Evolutionary conservation across 2,888 invertebrate genomes (phyloP).

Genomic region (Cheilosia grossa): DNA sequence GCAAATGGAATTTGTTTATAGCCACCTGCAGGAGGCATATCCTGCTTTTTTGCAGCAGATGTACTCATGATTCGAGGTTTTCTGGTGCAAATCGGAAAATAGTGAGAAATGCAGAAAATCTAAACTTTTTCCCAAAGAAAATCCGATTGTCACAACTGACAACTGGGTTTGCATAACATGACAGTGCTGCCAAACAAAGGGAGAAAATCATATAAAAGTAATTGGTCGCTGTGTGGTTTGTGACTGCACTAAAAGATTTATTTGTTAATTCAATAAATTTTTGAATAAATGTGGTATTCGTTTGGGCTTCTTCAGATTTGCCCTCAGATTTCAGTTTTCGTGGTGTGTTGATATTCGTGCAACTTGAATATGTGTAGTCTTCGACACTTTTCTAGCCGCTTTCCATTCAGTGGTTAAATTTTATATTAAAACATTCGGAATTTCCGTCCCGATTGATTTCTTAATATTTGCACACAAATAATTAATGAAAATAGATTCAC

Average conservation of each 20-base stretch:
- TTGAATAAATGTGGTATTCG: too few relatives aligned
- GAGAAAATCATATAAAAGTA: neutral
- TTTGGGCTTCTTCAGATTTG: too few relatives aligned
- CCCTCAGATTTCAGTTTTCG: too few relatives aligned
- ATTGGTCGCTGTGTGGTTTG: neutral
- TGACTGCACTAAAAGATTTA: neutral
- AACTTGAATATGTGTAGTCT: too few relatives aligned
- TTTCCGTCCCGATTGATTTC: too few relatives aligned
- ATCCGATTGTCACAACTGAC: slow-evolving; percentile 46
- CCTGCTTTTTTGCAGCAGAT: slow-evolving; percentile 86
- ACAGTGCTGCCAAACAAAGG: slow-evolving; percentile 25
- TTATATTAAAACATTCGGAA: too few relatives aligned
- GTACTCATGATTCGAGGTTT: slow-evolving; percentile 69
- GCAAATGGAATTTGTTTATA: slow-evolving; percentile 90
- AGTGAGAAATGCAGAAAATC: neutral
- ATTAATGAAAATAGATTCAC: too few relatives aligned
- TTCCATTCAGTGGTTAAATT: too few relatives aligned
- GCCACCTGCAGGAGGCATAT: slow-evolving; percentile 97
- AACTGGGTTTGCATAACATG: slow-evolving; percentile 53
- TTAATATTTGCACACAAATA: too few relatives aligned
- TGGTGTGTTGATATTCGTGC: too few relatives aligned
- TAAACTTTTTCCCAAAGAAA: slow-evolving; percentile 26
- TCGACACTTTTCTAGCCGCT: too few relatives aligned
- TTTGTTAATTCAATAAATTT: too few relatives aligned
- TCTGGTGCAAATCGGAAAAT: neutral